A percentile compares a stretch with the other conserved stretches of the same genome.
phyloP scores from a whole-genome alignment of 2,888 invertebrate genomes.

The Cryptus viduatorius region DNA sequence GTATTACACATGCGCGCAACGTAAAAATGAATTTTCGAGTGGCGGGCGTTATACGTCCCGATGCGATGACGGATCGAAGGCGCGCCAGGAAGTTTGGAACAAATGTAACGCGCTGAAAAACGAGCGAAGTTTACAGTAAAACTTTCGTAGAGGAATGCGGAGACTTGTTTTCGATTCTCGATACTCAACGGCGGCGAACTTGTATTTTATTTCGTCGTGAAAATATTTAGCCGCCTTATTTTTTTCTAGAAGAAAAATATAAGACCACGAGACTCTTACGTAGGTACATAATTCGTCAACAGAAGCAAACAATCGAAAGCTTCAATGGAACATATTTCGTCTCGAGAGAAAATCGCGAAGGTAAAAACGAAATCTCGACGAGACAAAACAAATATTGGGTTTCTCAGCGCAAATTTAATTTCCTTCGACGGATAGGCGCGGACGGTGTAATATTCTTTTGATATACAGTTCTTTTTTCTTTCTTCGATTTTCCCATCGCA shows the following conservation, averaged over 20 bases:
- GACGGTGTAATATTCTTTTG: background rate
- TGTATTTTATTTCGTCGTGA: too few species aligned
- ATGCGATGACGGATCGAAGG: conserved; percentile 4
- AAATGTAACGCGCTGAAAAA: background rate
- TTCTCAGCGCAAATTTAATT: conserved; percentile 26
- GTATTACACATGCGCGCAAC: too few species aligned
- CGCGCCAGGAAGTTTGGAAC: conserved; percentile 6
- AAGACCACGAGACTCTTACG: too few species aligned
- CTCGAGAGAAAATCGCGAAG: background rate
- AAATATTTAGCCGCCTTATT: too few species aligned
- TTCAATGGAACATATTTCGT: conserved; percentile 27
- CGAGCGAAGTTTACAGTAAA: background rate
- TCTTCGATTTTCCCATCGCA: background rate
- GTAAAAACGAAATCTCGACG: conserved; percentile 27
- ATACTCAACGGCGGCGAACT: too few species aligned
- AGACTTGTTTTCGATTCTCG: too few species aligned
- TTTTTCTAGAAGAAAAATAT: too few species aligned
- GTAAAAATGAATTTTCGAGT: too few species aligned
- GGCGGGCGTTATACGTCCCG: too few species aligned
- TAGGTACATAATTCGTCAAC: too few species aligned
- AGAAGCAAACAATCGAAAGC: too few species aligned
- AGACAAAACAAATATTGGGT: conserved; percentile 38
- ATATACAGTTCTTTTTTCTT: background rate
- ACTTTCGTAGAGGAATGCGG: background rate
- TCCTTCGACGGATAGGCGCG: conserved; percentile 7